Evolutionary conservation across 1,140 invertebrate species (phyloP).

Genomic region (Asobara japonica): DNA sequence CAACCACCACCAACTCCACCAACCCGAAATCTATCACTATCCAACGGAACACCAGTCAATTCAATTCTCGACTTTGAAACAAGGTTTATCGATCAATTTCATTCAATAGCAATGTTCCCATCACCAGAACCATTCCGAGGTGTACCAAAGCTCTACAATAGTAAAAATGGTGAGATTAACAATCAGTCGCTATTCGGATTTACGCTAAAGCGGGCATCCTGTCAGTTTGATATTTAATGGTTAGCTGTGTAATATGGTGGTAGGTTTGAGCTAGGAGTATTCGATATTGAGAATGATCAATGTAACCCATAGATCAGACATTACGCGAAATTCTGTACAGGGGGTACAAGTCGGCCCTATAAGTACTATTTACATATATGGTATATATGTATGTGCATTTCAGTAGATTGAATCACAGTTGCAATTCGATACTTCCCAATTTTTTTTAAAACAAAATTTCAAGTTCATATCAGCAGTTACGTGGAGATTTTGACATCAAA

Average conservation of each 20-base stretch:
- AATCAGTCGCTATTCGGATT: constrained; percentile 27
- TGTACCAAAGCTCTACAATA: constrained; percentile 68
- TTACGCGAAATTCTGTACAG: too few relatives aligned
- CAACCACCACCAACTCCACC: constrained; percentile 50
- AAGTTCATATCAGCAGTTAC: too few relatives aligned
- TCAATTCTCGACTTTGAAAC: constrained; percentile 62
- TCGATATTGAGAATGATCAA: neutral
- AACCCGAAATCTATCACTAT: constrained; percentile 48
- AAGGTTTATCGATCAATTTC: constrained; percentile 66
- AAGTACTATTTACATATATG: too few relatives aligned
- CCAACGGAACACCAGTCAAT: constrained; percentile 50
- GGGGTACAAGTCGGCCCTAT: too few relatives aligned
- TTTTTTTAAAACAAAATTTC: too few relatives aligned
- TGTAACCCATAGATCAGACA: too few relatives aligned
- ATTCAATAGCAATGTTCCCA: constrained; percentile 65
- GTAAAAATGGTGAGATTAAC: constrained; percentile 65
- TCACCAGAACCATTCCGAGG: constrained; percentile 64
- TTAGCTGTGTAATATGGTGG: neutral
- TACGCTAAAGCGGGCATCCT: constrained; percentile 25
- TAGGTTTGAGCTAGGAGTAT: neutral
- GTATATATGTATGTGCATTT: too few relatives aligned
- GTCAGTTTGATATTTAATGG: constrained; percentile 22
- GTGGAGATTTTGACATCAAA: too few relatives aligned
- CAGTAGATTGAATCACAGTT: too few relatives aligned
- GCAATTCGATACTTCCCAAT: too few relatives aligned